Base-by-base conservation (phyloP, 2,113 vertebrate genomes). In the Rhombomys opimus region DNA sequence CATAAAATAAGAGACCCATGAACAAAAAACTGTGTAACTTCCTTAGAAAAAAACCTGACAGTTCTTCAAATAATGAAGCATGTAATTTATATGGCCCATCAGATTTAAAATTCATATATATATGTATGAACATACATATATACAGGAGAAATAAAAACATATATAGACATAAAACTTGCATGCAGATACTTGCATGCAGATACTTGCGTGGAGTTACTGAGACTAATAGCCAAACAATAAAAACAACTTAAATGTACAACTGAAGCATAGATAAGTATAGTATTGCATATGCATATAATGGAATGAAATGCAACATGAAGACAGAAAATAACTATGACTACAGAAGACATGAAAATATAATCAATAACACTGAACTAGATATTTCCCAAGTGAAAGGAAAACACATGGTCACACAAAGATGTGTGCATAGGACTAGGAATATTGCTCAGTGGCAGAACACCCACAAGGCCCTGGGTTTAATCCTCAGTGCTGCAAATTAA, bases 301-400 rank as follows among this genome's bases (percentile, higher is more conserved):
- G 30, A 93, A 78, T 59, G 57, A 15, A 57, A 57, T 57, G 57
- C 5, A 94, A 59, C 6, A 87, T 52, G 65, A 52, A 95, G 12
- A 46, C 22, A 32, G 35, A 87, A 94, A 90, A 27, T 30, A 18
- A 23, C 54, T 41, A 35, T 4, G 6, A 38, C 52, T 22, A 32
- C 6, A 84, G 61, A 32, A 91, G 87, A 93, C 13, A 52, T 76
- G 73, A 94, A 92, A 80, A 81, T 77, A 65, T 23, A 87, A 85
- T 80, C 77, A 89, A 80, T 20, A 80, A 90, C 73, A 91, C 0
- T 63, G 72, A 85, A 30, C 23, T 73, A 57, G 23, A 10, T 87
- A 77, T 73, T 35, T 23, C 17, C 63, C 15, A 73, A 90, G 50
- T 95, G 59, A 94, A 89, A 91, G 81, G 3, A 89, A 81, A 91